Conservation (phyloP, 1,140 invertebrate genomes). For the Lepidostoma basale region DNA sequence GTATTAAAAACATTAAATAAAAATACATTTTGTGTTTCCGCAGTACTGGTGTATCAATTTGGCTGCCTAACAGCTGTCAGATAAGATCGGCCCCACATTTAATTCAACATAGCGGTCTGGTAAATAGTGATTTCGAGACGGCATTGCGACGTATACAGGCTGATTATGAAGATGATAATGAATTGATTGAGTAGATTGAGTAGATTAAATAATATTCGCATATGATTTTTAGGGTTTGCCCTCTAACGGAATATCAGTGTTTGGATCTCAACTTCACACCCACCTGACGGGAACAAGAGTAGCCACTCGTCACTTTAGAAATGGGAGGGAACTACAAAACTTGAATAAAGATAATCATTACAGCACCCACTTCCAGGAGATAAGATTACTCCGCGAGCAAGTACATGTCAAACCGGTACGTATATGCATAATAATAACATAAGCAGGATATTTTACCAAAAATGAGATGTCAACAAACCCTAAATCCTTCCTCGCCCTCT, state of each 20-base stretch:
- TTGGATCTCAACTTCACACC: constrained; percentile 96
- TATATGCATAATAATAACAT: background rate
- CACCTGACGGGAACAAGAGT: constrained; percentile 90
- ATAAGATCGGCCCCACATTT: too few species aligned
- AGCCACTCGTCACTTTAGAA: constrained; percentile 84
- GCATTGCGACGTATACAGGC: too few species aligned
- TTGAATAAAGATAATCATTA: constrained; percentile 96
- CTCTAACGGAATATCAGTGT: constrained; percentile 83
- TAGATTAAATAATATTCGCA: background rate
- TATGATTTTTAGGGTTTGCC: constrained; percentile 73
- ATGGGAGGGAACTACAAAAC: constrained; percentile 76
- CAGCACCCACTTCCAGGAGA: constrained; percentile 98
- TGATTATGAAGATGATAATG: too few species aligned
- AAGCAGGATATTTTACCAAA: background rate
- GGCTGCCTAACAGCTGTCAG: too few species aligned
- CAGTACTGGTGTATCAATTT: too few species aligned
- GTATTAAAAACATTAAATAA: too few species aligned
- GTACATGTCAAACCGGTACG: constrained; percentile 83
- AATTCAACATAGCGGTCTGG: too few species aligned
- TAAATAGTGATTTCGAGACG: too few species aligned
- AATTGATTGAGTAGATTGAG: too few species aligned
- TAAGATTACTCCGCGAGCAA: constrained; percentile 79
- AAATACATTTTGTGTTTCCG: too few species aligned
- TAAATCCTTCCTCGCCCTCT: too few species aligned
- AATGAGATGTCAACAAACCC: too few species aligned